These are phyloP conservation scores for Carettochelys insculpta DNA, from an alignment of 2,113 vertebrate species.

Conservation along the genomic window DNA sequence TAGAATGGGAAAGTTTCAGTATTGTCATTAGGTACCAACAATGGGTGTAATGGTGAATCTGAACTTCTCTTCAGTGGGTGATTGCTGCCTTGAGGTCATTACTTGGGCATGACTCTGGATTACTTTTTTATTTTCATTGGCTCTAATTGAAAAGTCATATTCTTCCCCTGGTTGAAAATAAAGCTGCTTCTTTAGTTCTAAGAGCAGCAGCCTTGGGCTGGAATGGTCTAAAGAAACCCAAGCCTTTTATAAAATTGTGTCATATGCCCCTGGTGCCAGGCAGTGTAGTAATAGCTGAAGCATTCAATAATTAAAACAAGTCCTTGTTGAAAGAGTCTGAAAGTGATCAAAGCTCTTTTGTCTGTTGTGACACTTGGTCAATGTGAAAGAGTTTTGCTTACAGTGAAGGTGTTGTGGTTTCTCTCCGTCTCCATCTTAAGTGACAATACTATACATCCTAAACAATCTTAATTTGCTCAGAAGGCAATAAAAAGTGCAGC, in stretches of 20 bases:
- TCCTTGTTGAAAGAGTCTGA: conserved; percentile 64
- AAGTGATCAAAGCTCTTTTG: conserved; percentile 71
- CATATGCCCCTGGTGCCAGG: conserved; percentile 56
- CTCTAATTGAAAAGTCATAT: conserved; percentile 51
- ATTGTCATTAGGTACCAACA: conserved; percentile 33
- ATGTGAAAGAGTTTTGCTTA: conserved; percentile 50
- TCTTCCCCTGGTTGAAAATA: conserved; percentile 39
- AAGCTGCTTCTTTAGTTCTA: conserved; percentile 50
- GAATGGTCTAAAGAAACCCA: conserved; percentile 53
- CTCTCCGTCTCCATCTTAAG: conserved; percentile 39
- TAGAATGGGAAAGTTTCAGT: conserved; percentile 21
- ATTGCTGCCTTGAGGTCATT: conserved; percentile 37
- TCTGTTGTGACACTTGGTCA: conserved; percentile 56
- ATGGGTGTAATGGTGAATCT: conserved; percentile 24
- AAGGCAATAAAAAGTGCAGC: not conserved
- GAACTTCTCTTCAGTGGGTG: conserved; percentile 47
- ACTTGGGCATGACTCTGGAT: conserved; percentile 52
- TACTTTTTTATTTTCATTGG: conserved; percentile 55
- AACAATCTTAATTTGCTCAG: not conserved
- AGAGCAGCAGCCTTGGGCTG: conserved; percentile 56
- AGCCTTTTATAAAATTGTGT: conserved; percentile 68
- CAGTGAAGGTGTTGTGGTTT: conserved; percentile 56
- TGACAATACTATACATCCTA: not conserved
- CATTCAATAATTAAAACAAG: conserved; percentile 75
- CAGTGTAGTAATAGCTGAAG: conserved; percentile 65